phyloP scores from a whole-genome alignment of 2,888 invertebrate genomes.

The Anoncus sp. region DNA sequence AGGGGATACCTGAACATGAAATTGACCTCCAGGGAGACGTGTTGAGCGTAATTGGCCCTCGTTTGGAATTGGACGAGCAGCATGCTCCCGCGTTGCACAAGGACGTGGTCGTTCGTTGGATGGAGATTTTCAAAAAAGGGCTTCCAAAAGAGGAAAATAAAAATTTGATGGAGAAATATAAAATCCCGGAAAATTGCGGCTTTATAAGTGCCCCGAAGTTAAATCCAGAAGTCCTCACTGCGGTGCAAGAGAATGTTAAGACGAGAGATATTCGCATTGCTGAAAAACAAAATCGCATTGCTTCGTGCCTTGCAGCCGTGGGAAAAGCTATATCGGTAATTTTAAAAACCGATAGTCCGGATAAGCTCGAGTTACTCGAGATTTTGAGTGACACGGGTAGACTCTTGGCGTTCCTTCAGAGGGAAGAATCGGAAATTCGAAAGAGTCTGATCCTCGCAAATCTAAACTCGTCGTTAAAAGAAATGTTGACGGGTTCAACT shows the following conservation, averaged over 20 bases:
- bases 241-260: conserved; percentile 40
- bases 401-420: conserved; percentile 44
- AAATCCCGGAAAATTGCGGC: conserved; percentile 45
- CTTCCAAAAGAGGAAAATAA: conserved; percentile 47
- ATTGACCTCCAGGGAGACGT: too few species aligned
- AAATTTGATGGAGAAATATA: conserved; percentile 51
- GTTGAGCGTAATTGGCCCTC: too few species aligned
- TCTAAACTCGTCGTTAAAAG: conserved; percentile 45
- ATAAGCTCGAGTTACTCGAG: conserved; percentile 47
- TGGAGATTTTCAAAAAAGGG: conserved; percentile 53
- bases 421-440: conserved; percentile 34
- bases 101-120: conserved; percentile 48
- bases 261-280: conserved; percentile 44
- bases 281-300: conserved; percentile 46
- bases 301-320: conserved; percentile 48
- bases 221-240: conserved; percentile 48
- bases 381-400: conserved; percentile 44
- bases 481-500: too few species aligned
- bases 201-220: conserved; percentile 50
- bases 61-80: too few species aligned
- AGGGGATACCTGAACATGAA: too few species aligned
- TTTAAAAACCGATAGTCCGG: conserved; percentile 24
- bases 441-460: conserved; percentile 46
- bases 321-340: conserved; percentile 38
- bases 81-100: conserved; percentile 52